Conservation (phyloP, 2,113 vertebrate genomes). For the Cyanocitta stelleri region DNA sequence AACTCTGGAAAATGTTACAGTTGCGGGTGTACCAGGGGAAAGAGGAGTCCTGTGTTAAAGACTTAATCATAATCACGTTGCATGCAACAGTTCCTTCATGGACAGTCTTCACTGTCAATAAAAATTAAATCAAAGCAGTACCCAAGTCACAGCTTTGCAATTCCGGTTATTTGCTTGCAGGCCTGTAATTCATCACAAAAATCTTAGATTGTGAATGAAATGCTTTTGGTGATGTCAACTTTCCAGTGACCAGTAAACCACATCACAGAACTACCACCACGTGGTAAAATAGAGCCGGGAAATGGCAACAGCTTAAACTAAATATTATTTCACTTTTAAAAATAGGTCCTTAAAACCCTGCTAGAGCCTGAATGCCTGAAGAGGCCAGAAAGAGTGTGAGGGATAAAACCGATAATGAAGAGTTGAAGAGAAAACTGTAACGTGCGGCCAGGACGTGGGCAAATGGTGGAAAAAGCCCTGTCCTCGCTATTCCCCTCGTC, state of each 20-base stretch:
- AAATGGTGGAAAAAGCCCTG: background rate
- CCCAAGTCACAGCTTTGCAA: background rate
- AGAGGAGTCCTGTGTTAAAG: background rate
- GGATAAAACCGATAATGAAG: background rate
- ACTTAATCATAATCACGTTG: background rate
- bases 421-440: background rate
- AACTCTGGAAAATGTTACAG: background rate
- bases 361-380: background rate
- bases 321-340: constrained; percentile 42
- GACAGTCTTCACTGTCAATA: background rate
- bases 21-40: background rate
- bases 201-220: constrained; percentile 62
- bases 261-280: constrained; percentile 58
- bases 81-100: background rate
- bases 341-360: constrained; percentile 10
- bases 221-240: constrained; percentile 57
- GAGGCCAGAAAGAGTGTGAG: background rate
- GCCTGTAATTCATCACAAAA: constrained; percentile 33
- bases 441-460: background rate
- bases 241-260: constrained; percentile 67
- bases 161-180: constrained; percentile 9
- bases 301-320: constrained; percentile 41
- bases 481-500: background rate
- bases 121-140: background rate
- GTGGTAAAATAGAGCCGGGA: constrained; percentile 42